phyloP scores from a whole-genome alignment of 2,888 invertebrate genomes.

The Drosophila mercatorum region DNA sequence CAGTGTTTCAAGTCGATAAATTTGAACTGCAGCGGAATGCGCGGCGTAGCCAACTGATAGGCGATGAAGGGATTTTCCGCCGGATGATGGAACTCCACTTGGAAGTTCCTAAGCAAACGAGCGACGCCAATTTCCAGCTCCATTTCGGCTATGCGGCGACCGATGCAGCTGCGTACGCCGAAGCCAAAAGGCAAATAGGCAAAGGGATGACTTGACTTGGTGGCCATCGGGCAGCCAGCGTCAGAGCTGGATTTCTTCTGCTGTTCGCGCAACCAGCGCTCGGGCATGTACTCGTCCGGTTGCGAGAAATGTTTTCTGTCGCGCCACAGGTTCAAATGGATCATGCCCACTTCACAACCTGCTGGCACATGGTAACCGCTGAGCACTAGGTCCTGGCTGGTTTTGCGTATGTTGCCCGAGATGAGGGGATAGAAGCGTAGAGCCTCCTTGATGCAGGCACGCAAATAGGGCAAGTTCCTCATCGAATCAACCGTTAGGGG shows the following conservation, averaged over 20 bases:
- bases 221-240: conserved; percentile 86
- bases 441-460: conserved; percentile 90
- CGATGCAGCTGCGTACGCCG: conserved; percentile 87
- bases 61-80: conserved; percentile 69
- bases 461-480: conserved; percentile 87
- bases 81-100: conserved; percentile 82
- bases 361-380: conserved; percentile 87
- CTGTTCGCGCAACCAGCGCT: conserved; percentile 88
- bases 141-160: conserved; percentile 89
- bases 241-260: not conserved
- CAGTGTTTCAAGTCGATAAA: conserved; percentile 60
- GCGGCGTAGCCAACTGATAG: conserved; percentile 78
- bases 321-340: conserved; percentile 87
- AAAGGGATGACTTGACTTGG: conserved; percentile 68
- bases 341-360: conserved; percentile 89
- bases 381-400: conserved; percentile 86
- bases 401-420: conserved; percentile 86
- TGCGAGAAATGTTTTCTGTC: conserved; percentile 88
- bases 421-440: conserved; percentile 87
- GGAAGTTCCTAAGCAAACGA: conserved; percentile 83
- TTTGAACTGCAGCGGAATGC: conserved; percentile 82
- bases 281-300: conserved; percentile 88
- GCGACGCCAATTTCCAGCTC: conserved; percentile 87
- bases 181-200: conserved; percentile 79
- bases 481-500: conserved; percentile 84